Evolutionary conservation across 2,797 vertebrate genomes (phyloP), one percentile per base, ranked within the genome.

Genomic region (Phataginus tricuspis): DNA sequence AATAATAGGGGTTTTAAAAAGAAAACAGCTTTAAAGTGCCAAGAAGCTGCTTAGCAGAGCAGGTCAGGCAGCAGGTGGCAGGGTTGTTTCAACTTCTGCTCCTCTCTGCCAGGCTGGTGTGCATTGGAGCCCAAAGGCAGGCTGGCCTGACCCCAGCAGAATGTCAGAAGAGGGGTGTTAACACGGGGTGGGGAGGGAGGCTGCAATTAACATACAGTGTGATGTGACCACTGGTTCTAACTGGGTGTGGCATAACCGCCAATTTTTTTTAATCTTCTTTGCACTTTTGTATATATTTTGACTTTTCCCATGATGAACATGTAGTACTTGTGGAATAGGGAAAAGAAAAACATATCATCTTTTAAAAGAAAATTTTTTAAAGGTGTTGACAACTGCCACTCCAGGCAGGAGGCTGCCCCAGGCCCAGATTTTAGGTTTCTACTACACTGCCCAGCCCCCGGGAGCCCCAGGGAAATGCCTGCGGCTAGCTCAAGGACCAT

Each of bases 11-110:
- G 15, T 14, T 64, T 87, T 77, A 68, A 63, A 34, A 88, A 86
- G 23, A 29, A 71, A 92, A 55, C 42, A 95, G 39, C 15, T 93
- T 92, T 49, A 45, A 91, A 96, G 37, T 61, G 23, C 15, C 27
- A 63, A 87, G 91, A 71, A 59, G 4, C 74, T 92, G 77, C 34
- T 95, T 79, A 90, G 45, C 83, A 86, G 64, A 91, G 51, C 6
- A 11, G 51, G 78, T 93, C 10, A 91, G 97, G 97, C 98, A 98
- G 98, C 95, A 98, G 98, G 97, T 98, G 98, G 98, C 98, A 98
- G 98, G 97, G 95, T 98, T 98, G 98, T 55, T 98, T 98, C 97
- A 98, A 91, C 77, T 86, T 97, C 91, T 72, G 55, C 75, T 96
- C 88, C 68, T 79, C 1, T 86, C 53, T 95, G 82, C 77, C 85